Percentiles rank a stretch among this genome's conserved stretches.
These are phyloP conservation scores for Pristionchus exspectatus DNA, from an alignment of 2,888 invertebrate genomes.

Conservation along the genomic window DNA sequence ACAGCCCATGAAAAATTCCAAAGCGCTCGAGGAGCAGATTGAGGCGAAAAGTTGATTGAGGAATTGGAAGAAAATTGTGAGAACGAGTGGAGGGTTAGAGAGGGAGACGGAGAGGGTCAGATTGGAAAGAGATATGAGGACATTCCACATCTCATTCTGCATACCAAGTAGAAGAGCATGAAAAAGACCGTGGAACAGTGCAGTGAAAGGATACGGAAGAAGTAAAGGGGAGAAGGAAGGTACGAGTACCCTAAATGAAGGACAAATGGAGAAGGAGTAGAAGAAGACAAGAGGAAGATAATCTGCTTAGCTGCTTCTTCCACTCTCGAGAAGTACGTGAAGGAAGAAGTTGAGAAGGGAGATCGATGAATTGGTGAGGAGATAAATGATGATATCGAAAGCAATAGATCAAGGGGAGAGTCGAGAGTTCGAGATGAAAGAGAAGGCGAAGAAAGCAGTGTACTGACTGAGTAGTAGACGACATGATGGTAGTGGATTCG, in stretches of 20 bases:
- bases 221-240: conserved; percentile 26
- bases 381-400: conserved; percentile 34
- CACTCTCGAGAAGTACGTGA: conserved; percentile 14
- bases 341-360: conserved; percentile 26
- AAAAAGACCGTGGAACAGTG: not conserved
- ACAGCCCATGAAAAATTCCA: conserved; percentile 13
- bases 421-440: conserved; percentile 35
- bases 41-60: conserved; percentile 46
- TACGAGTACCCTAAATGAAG: conserved; percentile 46
- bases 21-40: not conserved
- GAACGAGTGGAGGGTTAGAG: conserved; percentile 26
- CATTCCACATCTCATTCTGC: conserved; percentile 37
- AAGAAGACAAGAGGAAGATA: conserved; percentile 52
- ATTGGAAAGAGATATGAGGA: conserved; percentile 40
- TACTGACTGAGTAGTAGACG: not conserved
- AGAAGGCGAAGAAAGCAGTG: not conserved
- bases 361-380: conserved; percentile 38
- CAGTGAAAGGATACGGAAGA: conserved; percentile 26
- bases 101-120: not conserved
- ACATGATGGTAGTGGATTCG: not conserved
- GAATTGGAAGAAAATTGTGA: conserved; percentile 44
- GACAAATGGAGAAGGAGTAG: conserved; percentile 36
- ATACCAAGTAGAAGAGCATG: not conserved
- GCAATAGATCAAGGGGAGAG: not conserved
- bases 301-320: conserved; percentile 52